A percentile compares a stretch with the other conserved stretches of the same genome.
Evolutionary conservation across 2,797 vertebrate species (phyloP).

Genomic region (Lagorchestes hirsutus): DNA sequence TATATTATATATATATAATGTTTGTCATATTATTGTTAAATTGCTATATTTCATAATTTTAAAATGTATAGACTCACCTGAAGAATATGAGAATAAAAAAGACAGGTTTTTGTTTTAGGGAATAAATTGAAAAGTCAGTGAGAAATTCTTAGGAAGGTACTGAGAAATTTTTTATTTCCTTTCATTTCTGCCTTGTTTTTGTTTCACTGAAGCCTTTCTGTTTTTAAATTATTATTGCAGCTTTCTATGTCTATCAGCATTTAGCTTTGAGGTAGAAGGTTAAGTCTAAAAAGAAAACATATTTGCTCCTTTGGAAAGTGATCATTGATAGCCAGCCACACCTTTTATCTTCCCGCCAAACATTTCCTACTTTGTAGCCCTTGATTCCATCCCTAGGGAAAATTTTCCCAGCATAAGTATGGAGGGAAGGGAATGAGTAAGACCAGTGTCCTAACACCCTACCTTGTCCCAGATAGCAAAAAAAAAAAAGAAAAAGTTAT

Average conservation of each 20-base stretch:
- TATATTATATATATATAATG: too few species aligned
- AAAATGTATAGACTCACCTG: not conserved
- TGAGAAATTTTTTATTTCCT: not conserved
- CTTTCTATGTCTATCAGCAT: not conserved
- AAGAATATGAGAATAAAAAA: not conserved
- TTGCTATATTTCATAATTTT: not conserved
- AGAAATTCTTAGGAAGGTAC: not conserved
- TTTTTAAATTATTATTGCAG: not conserved
- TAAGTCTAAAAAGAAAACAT: not conserved
- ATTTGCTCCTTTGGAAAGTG: not conserved
- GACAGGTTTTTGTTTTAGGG: not conserved
- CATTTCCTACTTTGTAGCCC: not conserved
- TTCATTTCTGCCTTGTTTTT: not conserved
- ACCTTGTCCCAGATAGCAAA: not conserved
- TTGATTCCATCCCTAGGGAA: not conserved
- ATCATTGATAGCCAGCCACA: not conserved
- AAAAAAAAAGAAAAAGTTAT: not conserved
- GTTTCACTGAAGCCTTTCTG: not conserved
- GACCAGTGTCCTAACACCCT: not conserved
- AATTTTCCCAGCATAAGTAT: not conserved
- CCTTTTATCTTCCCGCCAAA: not conserved
- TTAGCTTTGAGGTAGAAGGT: not conserved
- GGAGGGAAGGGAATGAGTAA: not conserved
- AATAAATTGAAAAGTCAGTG: not conserved
- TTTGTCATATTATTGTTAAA: not conserved